Evolutionary conservation across 2,797 vertebrate species (phyloP).

Genomic region (Cuniculus paca): DNA sequence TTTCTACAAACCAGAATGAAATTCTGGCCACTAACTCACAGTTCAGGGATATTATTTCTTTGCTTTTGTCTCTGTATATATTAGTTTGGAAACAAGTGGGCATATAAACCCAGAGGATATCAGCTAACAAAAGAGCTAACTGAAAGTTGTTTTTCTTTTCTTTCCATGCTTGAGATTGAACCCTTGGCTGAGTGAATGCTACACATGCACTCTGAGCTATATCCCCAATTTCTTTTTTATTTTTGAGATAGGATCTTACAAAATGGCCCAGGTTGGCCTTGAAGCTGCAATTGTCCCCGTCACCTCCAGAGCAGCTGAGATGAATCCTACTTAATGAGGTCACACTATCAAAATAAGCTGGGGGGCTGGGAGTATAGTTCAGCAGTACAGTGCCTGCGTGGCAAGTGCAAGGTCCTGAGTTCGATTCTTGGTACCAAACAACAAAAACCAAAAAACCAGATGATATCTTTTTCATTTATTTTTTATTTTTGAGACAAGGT

Average conservation of each 20-base stretch:
- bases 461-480: no score
- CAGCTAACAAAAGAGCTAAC: constrained; percentile 6
- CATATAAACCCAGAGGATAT: constrained; percentile 35
- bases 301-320: neutral
- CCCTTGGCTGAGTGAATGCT: neutral
- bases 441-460: no score
- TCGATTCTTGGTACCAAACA: no score
- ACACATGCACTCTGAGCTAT: neutral
- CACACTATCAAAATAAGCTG: neutral
- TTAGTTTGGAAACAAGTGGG: constrained; percentile 42
- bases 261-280: neutral
- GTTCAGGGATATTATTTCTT: neutral
- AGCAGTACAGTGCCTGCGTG: no score
- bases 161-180: no score
- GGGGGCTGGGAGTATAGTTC: no score
- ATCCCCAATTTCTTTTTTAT: neutral
- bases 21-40: constrained; percentile 6
- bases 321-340: constrained; percentile 29
- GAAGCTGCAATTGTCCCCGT: neutral
- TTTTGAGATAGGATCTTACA: neutral
- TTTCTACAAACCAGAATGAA: constrained; percentile 46
- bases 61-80: neutral
- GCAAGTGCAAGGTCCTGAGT: no score
- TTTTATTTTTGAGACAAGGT: no score
- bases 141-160: neutral